Base-by-base conservation (phyloP, 2,888 invertebrate genomes). In the Crioceris asparagi region DNA sequence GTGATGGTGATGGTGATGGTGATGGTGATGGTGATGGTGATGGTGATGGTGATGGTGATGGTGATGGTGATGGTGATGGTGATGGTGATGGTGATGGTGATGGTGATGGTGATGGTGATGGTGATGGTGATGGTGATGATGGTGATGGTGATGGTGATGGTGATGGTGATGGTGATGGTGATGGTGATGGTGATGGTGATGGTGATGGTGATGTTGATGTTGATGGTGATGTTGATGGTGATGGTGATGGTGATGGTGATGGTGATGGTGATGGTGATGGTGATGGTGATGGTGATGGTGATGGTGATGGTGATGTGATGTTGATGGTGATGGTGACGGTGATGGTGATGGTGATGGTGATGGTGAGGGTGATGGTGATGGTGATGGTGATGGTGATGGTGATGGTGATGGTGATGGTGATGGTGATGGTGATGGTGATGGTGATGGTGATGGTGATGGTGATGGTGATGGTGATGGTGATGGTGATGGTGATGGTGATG, bases 381-480 rank as follows among this genome's bases (percentile, higher is more conserved):
- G 29, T 29, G 29, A 29, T 12, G 29, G 29, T 29, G 29, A 29
- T 12, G 29, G 12, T 29, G 29, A 29, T 12, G 29, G 12, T 29
- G 29, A 29, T 12, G 29, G 12, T 29, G 29, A 29, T 12, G 29
- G 29, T n/a, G 29, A 29, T 12, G 29, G 12, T 29, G 29, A 29
- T 12, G 29, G 29, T 29, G 29, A 29, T 12, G 29, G 12, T 29
- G 29, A 29, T 12, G 29, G 12, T 29, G 29, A 29, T 12, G 29
- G 29, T 29, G 29, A 29, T 12, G 29, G 29, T 29, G 29, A 29
- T 12, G 29, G 29, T 29, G 29, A 29, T 12, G 29, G 12, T 29
- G 29, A 29, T 12, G 7, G 12, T 5, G 29, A 29, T 12, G 29
- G 29, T n/a, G 29, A 29, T 12, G 29, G 12, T n/a, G 29, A 29